Base-by-base conservation (phyloP, 2,888 invertebrate species). In the Acrocera orbiculus region DNA sequence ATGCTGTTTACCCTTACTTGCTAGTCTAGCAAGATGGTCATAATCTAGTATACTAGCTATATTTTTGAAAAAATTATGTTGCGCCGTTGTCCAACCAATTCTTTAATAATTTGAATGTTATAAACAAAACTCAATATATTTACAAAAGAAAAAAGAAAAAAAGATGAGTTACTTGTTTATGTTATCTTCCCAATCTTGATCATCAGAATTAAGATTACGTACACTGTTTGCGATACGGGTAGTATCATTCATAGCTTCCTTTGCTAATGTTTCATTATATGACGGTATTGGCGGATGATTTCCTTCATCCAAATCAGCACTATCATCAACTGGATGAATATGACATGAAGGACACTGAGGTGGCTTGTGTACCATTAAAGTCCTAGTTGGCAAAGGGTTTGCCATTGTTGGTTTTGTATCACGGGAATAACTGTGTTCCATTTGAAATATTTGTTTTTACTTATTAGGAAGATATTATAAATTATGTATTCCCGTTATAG, bases 391-490 rank as follows among this genome's bases (percentile, higher is more conserved):
- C 4, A 58, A 35, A 1, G 56, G 54, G 41, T 51, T 61, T 30
- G 48, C 46, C 23, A 58, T 54, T 28, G 37, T 39, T 2, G 47
- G 41, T 3, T 52, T 51, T 63, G 72, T 70, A 31, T 79, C 75
- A 44, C 76, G 67, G 7, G 76, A 68, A 48, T 82, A 82, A 47
- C 71, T 69, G 47, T 82, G 81, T 47, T 82, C 81, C 55, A 73
- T 66, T 38, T 65, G 46, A 25, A 72, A n/a, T n/a, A n/a, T n/a
- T n/a, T n/a, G n/a, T n/a, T n/a, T n/a, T n/a, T n/a, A n/a, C n/a
- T n/a, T n/a, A n/a, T 58, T n/a, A n/a, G n/a, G n/a, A n/a, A n/a
- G n/a, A n/a, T n/a, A n/a, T n/a, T n/a, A n/a, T n/a, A n/a, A n/a
- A n/a, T n/a, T n/a, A n/a, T n/a, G n/a, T n/a, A n/a, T n/a, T n/a